Conservation (phyloP, 2,888 invertebrate species). For the Drosophila limbata region DNA sequence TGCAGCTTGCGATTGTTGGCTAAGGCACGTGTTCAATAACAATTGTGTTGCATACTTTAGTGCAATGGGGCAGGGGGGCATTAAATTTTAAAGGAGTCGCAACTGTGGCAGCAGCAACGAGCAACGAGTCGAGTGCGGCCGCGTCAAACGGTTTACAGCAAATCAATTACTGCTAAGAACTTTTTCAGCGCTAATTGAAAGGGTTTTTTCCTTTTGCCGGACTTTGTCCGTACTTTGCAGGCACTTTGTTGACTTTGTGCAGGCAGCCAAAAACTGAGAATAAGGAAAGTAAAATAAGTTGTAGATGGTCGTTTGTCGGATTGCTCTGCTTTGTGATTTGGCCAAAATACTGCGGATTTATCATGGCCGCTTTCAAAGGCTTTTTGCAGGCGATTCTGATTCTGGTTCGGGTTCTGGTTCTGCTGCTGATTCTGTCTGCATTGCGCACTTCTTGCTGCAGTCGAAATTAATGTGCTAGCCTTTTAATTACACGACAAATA, state of each 20-base stretch:
- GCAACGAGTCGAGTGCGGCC: slow-evolving; percentile 19
- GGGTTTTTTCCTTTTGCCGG: slow-evolving; percentile 46
- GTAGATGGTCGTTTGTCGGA: slow-evolving; percentile 35
- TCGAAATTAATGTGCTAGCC: slow-evolving; percentile 75
- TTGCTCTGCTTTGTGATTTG: slow-evolving; percentile 46
- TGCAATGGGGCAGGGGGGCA: slow-evolving; percentile 50
- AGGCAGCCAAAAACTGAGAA: slow-evolving; percentile 61
- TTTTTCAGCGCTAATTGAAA: slow-evolving; percentile 74
- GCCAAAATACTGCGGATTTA: slow-evolving; percentile 63
- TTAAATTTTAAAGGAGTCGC: slow-evolving; percentile 66
- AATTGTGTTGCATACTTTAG: slow-evolving; percentile 76
- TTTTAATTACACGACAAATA: slow-evolving; percentile 77
- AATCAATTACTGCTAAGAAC: slow-evolving; percentile 74
- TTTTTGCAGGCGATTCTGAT: slow-evolving; percentile 16
- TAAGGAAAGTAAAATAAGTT: slow-evolving; percentile 68
- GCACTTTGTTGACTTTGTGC: slow-evolving; percentile 72
- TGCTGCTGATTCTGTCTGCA: slow-evolving; percentile 45
- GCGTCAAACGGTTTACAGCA: slow-evolving; percentile 76
- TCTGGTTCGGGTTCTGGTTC: slow-evolving; percentile 5
- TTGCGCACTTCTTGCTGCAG: slow-evolving; percentile 71
- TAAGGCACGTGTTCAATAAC: slow-evolving; percentile 72
- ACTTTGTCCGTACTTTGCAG: slow-evolving; percentile 40
- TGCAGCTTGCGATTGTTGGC: slow-evolving; percentile 42
- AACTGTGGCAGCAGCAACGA: slow-evolving; percentile 13
- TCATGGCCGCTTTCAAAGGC: slow-evolving; percentile 64